phyloP scores from a whole-genome alignment of 2,113 vertebrate species.

The Corythaeola cristata region DNA sequence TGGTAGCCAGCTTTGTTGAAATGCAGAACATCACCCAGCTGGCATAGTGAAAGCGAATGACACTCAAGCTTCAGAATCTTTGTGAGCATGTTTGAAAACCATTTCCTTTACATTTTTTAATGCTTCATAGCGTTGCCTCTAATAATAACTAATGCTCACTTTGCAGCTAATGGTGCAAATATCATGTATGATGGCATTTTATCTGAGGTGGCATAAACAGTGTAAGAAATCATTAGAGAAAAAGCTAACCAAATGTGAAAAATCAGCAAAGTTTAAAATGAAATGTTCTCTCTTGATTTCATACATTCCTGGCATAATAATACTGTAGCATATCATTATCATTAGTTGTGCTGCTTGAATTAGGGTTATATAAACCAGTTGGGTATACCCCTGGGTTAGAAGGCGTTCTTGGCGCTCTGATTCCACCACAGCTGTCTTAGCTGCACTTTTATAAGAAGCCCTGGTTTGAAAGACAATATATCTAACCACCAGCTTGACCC shows the following conservation, averaged over 20 bases:
- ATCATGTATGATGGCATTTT: constrained; percentile 69
- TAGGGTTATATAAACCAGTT: constrained; percentile 53
- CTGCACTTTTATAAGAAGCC: neutral
- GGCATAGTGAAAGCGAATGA: constrained; percentile 29
- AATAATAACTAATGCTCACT: constrained; percentile 65
- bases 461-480: constrained; percentile 46
- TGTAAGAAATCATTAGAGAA: constrained; percentile 71
- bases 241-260: constrained; percentile 76
- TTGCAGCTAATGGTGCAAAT: constrained; percentile 70
- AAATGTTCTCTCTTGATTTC: constrained; percentile 68
- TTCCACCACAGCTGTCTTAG: constrained; percentile 46
- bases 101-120: constrained; percentile 61
- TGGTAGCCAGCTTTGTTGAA: constrained; percentile 30
- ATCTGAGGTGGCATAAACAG: constrained; percentile 66
- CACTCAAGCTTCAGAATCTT: constrained; percentile 20
- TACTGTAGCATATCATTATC: constrained; percentile 48
- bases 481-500: constrained; percentile 37
- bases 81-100: constrained; percentile 18
- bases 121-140: constrained; percentile 54
- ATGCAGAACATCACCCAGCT: constrained; percentile 7
- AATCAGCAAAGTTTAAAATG: constrained; percentile 78
- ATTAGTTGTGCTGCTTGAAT: constrained; percentile 62
- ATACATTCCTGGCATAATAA: constrained; percentile 65
- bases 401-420: neutral
- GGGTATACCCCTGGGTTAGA: neutral